Conservation (phyloP, 2,113 vertebrate genomes). For the Pluvianellus socialis region DNA sequence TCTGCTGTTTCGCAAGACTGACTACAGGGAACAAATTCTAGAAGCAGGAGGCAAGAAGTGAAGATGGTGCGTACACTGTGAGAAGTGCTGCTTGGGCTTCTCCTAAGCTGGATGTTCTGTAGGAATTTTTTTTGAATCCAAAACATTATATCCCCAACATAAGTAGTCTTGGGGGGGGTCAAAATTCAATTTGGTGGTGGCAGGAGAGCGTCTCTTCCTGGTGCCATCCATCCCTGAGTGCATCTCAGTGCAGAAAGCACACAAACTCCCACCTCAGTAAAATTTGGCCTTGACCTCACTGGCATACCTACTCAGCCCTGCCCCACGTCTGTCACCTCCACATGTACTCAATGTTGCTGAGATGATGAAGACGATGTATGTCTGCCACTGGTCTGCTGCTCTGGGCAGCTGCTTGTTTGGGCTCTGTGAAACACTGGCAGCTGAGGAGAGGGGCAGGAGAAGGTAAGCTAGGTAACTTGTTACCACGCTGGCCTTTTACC, state of each 20-base stretch:
- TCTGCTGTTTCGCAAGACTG: not conserved
- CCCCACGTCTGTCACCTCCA: not conserved
- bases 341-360: not conserved
- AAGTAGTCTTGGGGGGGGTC: not conserved
- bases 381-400: not conserved
- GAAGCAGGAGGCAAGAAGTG: not conserved
- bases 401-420: not conserved
- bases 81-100: not conserved
- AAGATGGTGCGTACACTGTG: not conserved
- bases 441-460: not conserved
- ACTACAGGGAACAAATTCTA: not conserved
- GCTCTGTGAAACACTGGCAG: not conserved
- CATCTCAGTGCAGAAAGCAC: not conserved
- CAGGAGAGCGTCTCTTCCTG: not conserved
- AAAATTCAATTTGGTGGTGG: not conserved
- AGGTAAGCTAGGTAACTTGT: not conserved
- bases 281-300: not conserved
- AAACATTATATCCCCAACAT: not conserved
- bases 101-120: not conserved
- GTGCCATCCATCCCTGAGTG: not conserved
- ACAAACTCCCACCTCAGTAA: not conserved
- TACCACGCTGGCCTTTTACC: not conserved
- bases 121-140: not conserved
- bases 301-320: not conserved
- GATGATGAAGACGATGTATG: not conserved